Evolutionary conservation across 2,888 invertebrate species (phyloP).

Genomic region (Caenorhabditis sp.): DNA sequence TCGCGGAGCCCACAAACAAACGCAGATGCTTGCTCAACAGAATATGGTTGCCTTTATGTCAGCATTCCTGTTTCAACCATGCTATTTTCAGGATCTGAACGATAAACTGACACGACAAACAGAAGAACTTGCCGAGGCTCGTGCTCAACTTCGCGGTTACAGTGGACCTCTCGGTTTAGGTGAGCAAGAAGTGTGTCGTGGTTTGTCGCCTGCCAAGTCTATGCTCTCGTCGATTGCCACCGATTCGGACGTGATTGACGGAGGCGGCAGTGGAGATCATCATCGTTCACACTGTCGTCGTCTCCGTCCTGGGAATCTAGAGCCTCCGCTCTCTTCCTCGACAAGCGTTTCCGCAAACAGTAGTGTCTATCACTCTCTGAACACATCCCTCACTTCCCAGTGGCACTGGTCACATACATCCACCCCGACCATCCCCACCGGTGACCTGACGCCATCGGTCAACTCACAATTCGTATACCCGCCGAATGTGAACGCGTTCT

Average conservation of each 20-base stretch:
- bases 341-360: constrained; percentile 26
- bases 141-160: constrained; percentile 78
- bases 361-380: constrained; percentile 57
- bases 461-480: constrained; percentile 51
- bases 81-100: constrained; percentile 72
- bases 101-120: constrained; percentile 75
- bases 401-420: constrained; percentile 59
- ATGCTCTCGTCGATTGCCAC: constrained; percentile 60
- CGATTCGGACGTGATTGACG: constrained; percentile 43
- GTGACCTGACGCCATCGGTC: constrained; percentile 16
- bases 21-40: constrained; percentile 71
- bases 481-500: constrained; percentile 55
- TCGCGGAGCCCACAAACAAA: constrained; percentile 64
- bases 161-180: constrained; percentile 66
- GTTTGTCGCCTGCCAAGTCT: constrained; percentile 56
- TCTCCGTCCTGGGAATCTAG: constrained; percentile 15
- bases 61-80: background rate
- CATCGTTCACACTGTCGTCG: constrained; percentile 16
- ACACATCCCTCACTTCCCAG: constrained; percentile 44
- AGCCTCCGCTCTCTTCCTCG: constrained; percentile 32
- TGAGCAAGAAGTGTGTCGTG: constrained; percentile 63
- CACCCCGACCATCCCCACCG: constrained; percentile 17
- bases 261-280: constrained; percentile 16
- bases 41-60: constrained; percentile 66
- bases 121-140: constrained; percentile 76